Evolutionary conservation across 2,797 vertebrate species (phyloP).

Genomic region (Pyrocephalus nanus): DNA sequence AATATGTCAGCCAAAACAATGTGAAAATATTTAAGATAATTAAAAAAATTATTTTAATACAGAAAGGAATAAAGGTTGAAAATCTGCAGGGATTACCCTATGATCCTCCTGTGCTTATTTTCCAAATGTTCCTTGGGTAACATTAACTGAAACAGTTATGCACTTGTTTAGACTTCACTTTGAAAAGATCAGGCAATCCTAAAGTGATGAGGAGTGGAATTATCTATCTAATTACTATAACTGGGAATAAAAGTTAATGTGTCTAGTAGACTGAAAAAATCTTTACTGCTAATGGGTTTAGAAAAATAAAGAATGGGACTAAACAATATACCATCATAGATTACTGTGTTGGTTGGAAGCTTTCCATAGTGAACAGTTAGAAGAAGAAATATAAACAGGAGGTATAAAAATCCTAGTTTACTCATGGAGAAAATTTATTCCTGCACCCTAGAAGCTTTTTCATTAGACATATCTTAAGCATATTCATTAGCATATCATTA

Average conservation of each 20-base stretch:
- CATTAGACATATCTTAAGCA: not conserved
- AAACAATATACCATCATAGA: not conserved
- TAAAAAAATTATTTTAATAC: not conserved
- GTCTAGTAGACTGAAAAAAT: not conserved
- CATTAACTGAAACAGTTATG: not conserved
- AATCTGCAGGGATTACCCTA: not conserved
- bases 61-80: not conserved
- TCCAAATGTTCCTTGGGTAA: not conserved
- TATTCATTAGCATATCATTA: not conserved
- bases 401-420: not conserved
- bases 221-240: not conserved
- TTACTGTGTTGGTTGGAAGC: not conserved
- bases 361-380: not conserved
- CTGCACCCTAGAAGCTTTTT: not conserved
- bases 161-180: not conserved
- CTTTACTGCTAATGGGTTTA: not conserved
- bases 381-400: not conserved
- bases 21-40: constrained; percentile 31
- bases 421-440: not conserved
- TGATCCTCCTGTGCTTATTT: not conserved
- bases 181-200: not conserved
- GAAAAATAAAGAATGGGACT: not conserved
- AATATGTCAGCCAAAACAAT: not conserved
- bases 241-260: not conserved
- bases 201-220: not conserved